Evolutionary conservation across 30 jellyfish, hydroid and myxozoan species (phyloP).

Genomic region (Catostylus mosaicus): DNA sequence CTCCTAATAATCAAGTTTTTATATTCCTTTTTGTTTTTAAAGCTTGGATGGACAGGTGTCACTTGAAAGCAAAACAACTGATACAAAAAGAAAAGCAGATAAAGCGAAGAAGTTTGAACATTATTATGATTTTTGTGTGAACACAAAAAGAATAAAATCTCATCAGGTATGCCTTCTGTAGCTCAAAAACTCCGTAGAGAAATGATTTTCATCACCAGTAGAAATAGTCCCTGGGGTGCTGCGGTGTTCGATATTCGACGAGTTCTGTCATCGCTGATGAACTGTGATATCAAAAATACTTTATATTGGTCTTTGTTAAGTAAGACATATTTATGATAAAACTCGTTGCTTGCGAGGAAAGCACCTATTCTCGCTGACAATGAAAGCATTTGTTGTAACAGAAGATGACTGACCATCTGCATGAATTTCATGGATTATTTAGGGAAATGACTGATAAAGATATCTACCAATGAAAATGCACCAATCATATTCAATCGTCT

Average conservation of each 20-base stretch:
- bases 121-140: conserved; percentile 46
- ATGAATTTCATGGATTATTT: too few species aligned
- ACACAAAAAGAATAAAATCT: conserved; percentile 16
- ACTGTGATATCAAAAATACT: not conserved
- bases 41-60: conserved; percentile 38
- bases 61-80: conserved; percentile 49
- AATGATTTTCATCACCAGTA: not conserved
- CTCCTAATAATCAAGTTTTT: not conserved
- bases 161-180: conserved; percentile 65
- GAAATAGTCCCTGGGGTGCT: not conserved
- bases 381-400: too few species aligned
- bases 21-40: not conserved
- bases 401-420: too few species aligned
- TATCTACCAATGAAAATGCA: too few species aligned
- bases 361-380: too few species aligned
- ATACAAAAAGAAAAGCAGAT: conserved; percentile 42
- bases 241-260: not conserved
- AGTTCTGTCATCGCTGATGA: not conserved
- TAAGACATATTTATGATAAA: not conserved
- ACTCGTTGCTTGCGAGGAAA: too few species aligned
- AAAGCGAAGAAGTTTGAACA: conserved; percentile 42
- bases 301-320: not conserved
- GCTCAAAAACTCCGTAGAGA: not conserved
- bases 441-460: too few species aligned
- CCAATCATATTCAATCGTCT: too few species aligned